Percentiles rank a stretch among this genome's conserved stretches.
Evolutionary conservation across 2,797 vertebrate genomes (phyloP).

Genomic region (Ambastaia sidthimunki): DNA sequence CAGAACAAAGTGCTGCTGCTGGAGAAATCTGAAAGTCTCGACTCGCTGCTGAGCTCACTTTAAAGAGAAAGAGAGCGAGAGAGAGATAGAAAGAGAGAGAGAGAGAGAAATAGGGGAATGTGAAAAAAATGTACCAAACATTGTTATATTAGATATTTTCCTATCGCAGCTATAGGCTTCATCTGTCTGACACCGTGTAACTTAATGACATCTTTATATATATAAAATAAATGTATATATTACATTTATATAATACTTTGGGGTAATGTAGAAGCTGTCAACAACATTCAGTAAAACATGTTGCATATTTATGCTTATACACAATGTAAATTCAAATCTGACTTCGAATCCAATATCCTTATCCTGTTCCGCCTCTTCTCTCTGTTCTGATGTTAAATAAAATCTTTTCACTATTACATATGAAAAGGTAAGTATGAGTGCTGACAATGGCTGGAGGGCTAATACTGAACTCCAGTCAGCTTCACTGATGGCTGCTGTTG

Average conservation of each 20-base stretch:
- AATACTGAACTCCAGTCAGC: background rate
- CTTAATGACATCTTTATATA: background rate
- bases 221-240: too few relatives aligned
- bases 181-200: background rate
- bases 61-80: constrained; percentile 9
- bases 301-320: background rate
- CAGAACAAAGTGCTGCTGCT: background rate
- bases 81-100: background rate
- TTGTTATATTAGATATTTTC: background rate
- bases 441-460: background rate
- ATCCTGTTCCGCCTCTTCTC: background rate
- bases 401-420: background rate
- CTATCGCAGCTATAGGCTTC: too few relatives aligned
- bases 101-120: background rate
- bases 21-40: background rate
- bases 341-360: too few relatives aligned
- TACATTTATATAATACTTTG: too few relatives aligned
- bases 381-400: background rate
- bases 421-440: background rate
- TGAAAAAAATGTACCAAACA: background rate
- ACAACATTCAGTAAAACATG: too few relatives aligned
- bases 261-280: too few relatives aligned
- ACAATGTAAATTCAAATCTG: background rate
- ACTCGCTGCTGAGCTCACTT: background rate
- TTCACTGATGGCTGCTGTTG: background rate